These are phyloP conservation scores for Lacanobia oleracea DNA, from an alignment of 2,888 invertebrate genomes.

Conservation along the genomic window DNA sequence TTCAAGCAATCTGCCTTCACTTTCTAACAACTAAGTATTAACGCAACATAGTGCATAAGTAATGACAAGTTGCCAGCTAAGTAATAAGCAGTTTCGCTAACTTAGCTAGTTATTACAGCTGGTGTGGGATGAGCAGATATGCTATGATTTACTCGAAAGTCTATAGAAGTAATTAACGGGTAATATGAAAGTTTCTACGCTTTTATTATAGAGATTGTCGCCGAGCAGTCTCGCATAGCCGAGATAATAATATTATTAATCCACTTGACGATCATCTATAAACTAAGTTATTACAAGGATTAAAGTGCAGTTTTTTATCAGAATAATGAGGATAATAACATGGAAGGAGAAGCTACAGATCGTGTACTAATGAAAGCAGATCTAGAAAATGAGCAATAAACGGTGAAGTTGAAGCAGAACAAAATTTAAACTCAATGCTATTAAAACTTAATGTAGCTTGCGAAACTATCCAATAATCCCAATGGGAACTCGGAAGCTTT, in stretches of 20 bases:
- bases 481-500: constrained; percentile 19
- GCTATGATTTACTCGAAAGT: constrained; percentile 45
- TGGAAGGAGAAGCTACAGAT: background rate
- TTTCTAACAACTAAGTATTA: constrained; percentile 16
- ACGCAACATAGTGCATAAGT: constrained; percentile 19
- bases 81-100: constrained; percentile 32
- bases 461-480: constrained; percentile 31
- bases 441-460: constrained; percentile 17
- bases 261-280: background rate
- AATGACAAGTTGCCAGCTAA: constrained; percentile 29
- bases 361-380: background rate
- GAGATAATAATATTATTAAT: background rate
- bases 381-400: constrained; percentile 5
- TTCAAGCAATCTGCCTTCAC: constrained; percentile 18
- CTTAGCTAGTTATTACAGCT: constrained; percentile 22
- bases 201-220: constrained; percentile 5
- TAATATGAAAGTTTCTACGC: constrained; percentile 18
- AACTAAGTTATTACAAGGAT: background rate
- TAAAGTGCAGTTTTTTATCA: background rate
- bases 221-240: background rate
- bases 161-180: constrained; percentile 32
- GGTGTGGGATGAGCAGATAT: constrained; percentile 29
- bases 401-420: background rate
- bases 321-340: background rate
- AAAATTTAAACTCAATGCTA: background rate